phyloP scores from a whole-genome alignment of 2,888 invertebrate genomes.

The Stratiomys singularior region DNA sequence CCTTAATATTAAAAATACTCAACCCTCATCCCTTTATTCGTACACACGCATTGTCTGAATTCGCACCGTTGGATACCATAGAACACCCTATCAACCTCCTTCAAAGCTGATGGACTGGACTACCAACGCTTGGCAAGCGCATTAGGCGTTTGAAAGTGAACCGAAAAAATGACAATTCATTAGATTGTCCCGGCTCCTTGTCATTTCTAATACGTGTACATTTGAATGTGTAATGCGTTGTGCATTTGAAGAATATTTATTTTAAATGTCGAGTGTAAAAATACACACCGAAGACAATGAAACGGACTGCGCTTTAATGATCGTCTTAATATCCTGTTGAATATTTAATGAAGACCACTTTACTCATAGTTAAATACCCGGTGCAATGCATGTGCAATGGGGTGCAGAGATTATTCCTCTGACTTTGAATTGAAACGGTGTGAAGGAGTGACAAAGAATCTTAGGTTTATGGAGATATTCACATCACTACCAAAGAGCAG shows the following conservation, averaged over 20 bases:
- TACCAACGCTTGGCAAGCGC: not conserved
- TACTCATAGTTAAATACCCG: not conserved
- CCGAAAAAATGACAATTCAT: conserved; percentile 43
- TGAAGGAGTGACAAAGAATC: not conserved
- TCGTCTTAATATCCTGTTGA: conserved; percentile 52
- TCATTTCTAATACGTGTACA: not conserved
- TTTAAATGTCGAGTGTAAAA: conserved; percentile 24
- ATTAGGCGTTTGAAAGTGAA: conserved; percentile 10
- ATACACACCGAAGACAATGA: conserved; percentile 1
- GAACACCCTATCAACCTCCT: conserved; percentile 28
- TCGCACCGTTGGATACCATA: conserved; percentile 15
- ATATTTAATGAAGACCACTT: conserved; percentile 51
- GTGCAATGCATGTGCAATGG: not conserved
- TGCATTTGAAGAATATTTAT: conserved; percentile 23
- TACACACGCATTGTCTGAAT: conserved; percentile 35
- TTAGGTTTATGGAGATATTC: conserved; percentile 25
- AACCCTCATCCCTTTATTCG: conserved; percentile 39
- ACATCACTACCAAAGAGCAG: not conserved
- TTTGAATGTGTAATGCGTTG: not conserved
- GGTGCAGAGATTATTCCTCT: not conserved
- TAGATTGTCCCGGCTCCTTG: conserved; percentile 32
- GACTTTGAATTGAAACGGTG: not conserved
- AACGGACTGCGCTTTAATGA: conserved; percentile 49
- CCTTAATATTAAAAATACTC: conserved; percentile 49
- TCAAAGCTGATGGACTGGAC: conserved; percentile 11